These are phyloP conservation scores for Elachura formosa DNA, from an alignment of 2,113 vertebrate species.

Conservation along the genomic window DNA sequence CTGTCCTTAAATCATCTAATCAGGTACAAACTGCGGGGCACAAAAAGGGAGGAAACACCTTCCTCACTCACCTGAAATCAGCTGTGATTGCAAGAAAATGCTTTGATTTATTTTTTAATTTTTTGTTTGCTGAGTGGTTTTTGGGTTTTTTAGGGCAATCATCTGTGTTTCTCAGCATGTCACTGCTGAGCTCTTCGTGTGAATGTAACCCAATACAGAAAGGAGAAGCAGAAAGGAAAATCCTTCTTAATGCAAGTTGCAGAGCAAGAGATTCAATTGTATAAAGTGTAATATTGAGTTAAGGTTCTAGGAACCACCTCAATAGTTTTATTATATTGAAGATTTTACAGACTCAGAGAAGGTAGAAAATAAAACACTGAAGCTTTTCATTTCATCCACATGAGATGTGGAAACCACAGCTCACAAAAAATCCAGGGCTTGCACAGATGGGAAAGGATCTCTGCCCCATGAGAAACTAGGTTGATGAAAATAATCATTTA, in stretches of 20 bases:
- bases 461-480: neutral
- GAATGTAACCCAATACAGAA: accelerated
- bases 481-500: neutral
- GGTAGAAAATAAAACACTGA: neutral
- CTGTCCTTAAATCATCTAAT: neutral
- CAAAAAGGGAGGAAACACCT: neutral
- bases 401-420: neutral
- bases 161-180: neutral
- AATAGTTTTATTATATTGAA: neutral
- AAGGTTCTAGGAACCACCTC: neutral
- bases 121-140: neutral
- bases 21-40: neutral
- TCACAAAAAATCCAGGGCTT: neutral
- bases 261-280: neutral
- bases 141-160: neutral
- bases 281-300: neutral
- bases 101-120: neutral
- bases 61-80: neutral
- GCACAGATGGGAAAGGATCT: neutral
- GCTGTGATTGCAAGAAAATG: neutral
- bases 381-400: neutral
- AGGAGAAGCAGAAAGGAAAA: neutral
- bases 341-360: neutral
- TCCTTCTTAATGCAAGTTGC: neutral
- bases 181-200: neutral